Evolutionary conservation across 2,888 invertebrate species (phyloP), one percentile per base, ranked within the genome.

Genomic region (Cyclophora punctaria): DNA sequence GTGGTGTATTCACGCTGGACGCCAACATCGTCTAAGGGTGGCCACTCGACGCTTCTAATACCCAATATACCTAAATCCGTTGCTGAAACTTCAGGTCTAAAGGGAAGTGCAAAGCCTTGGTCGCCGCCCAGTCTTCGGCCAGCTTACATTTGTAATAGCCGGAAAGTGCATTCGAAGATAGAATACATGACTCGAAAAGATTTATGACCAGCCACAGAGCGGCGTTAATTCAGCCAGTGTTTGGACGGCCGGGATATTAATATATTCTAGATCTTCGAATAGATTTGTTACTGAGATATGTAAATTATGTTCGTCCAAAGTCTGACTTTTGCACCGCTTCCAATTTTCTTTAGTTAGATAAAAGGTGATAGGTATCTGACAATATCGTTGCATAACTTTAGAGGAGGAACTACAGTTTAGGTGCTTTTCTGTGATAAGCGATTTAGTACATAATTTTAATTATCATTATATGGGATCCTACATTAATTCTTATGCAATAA

Each of bases 131-230:
- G 44, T 20, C 52, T 52, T 49, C 53, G 47, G 55, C 56, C 53
- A 51, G 55, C 52, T 53, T 52, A 53, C 57, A 55, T 55, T 52
- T 41, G 48, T 74, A 73, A 73, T 73, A 69, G 66, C 63, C 62
- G 58, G 66, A 64, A 71, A 73, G 66, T 75, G 75, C 75, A 77
- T 75, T 77, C 66, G 70, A 67, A 73, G 74, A 74, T 73, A 74
- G 75, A 76, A 77, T 72, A 75, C 73, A 74, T 71, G 73, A 66
- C 69, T 73, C 67, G 68, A 73, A 72, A 73, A 73, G 73, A 78
- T 78, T 78, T 76, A 78, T 77, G 60, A 59, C 62, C 52, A 52
- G 55, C 52, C 60, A 57, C 65, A 62, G 56, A 62, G 62, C 64
- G 67, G 67, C 70, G 65, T 72, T 75, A 77, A 78, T 74, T 75